phyloP scores from a whole-genome alignment of 2,888 invertebrate genomes.

The Sminthurides aquaticus region DNA sequence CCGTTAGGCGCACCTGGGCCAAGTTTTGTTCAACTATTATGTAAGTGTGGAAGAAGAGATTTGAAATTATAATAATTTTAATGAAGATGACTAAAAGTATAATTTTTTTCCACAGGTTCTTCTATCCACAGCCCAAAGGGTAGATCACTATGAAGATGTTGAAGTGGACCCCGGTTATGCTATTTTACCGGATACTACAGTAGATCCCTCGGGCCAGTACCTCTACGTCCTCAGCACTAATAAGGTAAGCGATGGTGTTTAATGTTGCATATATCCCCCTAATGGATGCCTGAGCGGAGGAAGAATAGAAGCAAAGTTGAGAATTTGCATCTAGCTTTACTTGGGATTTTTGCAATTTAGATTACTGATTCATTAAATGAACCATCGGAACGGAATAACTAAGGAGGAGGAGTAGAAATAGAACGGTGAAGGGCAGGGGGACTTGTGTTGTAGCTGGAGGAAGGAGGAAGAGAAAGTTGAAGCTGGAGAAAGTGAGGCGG shows the following conservation, averaged over 20 bases:
- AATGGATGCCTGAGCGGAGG: background rate
- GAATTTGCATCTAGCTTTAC: background rate
- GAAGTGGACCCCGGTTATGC: slow-evolving; percentile 68
- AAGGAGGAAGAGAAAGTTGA: background rate
- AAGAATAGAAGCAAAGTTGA: background rate
- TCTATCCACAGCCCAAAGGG: slow-evolving; percentile 59
- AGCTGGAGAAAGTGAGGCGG: too few species aligned
- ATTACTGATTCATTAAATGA: background rate
- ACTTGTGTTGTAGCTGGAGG: background rate
- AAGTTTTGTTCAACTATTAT: too few species aligned
- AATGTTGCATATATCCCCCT: slow-evolving; percentile 6
- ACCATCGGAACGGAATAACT: background rate
- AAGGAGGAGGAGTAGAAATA: background rate
- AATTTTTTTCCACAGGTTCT: slow-evolving; percentile 52
- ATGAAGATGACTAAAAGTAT: slow-evolving; percentile 1
- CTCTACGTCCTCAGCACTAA: slow-evolving; percentile 75
- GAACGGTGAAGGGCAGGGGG: too few species aligned
- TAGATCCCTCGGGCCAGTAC: slow-evolving; percentile 74
- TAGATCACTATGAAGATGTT: slow-evolving; percentile 79
- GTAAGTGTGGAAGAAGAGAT: background rate
- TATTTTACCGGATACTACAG: slow-evolving; percentile 76
- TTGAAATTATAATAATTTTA: background rate
- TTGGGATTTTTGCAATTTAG: background rate
- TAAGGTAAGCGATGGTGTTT: slow-evolving; percentile 52
- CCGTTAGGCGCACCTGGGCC: background rate